Conservation (phyloP, 2,888 invertebrate species). For the Torymus aiolomorphi region DNA sequence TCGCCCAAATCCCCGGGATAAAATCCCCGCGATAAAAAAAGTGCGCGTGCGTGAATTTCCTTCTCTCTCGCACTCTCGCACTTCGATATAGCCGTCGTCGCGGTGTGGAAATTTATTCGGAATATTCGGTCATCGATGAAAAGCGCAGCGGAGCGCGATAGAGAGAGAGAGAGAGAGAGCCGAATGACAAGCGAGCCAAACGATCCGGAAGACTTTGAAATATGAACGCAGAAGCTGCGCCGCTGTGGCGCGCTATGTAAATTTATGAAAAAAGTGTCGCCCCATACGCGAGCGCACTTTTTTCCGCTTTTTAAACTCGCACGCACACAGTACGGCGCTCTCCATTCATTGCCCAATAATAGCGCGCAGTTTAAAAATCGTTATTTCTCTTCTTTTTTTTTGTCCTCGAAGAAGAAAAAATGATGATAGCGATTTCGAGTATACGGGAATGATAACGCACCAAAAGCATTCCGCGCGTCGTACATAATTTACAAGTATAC, state of each 20-base stretch:
- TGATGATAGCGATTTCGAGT: no score
- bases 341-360: no score
- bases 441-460: no score
- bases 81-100: background rate
- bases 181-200: constrained; percentile 71
- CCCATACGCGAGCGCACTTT: no score
- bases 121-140: constrained; percentile 55
- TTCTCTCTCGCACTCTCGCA: constrained; percentile 1
- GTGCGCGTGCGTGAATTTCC: constrained; percentile 9
- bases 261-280: constrained; percentile 54
- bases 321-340: no score
- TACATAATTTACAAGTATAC: no score
- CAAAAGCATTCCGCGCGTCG: no score
- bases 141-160: constrained; percentile 31
- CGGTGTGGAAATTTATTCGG: constrained; percentile 41
- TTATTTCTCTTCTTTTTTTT: no score
- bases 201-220: constrained; percentile 71
- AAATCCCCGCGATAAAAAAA: constrained; percentile 39
- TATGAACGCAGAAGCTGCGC: constrained; percentile 55
- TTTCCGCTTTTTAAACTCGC: no score
- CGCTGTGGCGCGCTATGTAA: constrained; percentile 46
- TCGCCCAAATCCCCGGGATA: constrained; percentile 41
- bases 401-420: no score
- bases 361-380: no score
- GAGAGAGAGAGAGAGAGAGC: no score